Percentiles rank a stretch among this genome's conserved stretches.
Conservation (phyloP, 2,888 invertebrate genomes). For the Calliopum simillimum region DNA sequence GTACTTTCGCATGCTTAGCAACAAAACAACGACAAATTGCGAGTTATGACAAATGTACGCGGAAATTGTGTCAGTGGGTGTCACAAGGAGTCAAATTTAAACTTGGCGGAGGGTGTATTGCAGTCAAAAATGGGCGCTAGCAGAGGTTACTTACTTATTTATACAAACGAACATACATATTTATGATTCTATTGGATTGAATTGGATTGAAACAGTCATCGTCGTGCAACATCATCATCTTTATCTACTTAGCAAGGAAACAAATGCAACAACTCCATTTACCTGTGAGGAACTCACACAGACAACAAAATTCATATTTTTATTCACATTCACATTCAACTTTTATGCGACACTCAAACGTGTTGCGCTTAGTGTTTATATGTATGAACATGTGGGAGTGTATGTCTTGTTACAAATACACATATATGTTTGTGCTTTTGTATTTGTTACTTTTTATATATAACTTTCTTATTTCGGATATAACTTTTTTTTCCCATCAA, state of each 20-base stretch:
- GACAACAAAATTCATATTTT: slow-evolving; percentile 15
- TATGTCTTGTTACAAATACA: slow-evolving; percentile 22
- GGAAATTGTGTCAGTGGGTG: not conserved
- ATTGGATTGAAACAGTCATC: too few relatives aligned
- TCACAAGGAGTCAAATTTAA: slow-evolving; percentile 5
- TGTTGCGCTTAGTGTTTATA: slow-evolving; percentile 24
- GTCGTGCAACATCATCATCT: too few relatives aligned
- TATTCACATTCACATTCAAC: slow-evolving; percentile 25
- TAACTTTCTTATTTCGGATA: slow-evolving; percentile 32
- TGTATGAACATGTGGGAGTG: slow-evolving; percentile 23
- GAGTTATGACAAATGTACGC: not conserved
- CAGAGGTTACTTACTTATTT: too few relatives aligned
- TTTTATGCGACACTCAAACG: slow-evolving; percentile 27
- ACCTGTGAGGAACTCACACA: too few relatives aligned
- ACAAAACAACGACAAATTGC: not conserved
- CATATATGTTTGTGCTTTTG: slow-evolving; percentile 26
- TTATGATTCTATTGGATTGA: slow-evolving; percentile 5
- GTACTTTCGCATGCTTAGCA: not conserved
- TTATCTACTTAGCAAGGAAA: too few relatives aligned
- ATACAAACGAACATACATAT: not conserved
- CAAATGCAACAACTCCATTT: too few relatives aligned
- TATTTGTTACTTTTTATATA: slow-evolving; percentile 23
- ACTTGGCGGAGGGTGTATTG: too few relatives aligned
- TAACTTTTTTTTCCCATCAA: slow-evolving; percentile 31
- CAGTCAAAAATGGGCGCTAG: too few relatives aligned